phyloP scores from a whole-genome alignment of 2,113 vertebrate species.

The Opisthocomus hoazin region DNA sequence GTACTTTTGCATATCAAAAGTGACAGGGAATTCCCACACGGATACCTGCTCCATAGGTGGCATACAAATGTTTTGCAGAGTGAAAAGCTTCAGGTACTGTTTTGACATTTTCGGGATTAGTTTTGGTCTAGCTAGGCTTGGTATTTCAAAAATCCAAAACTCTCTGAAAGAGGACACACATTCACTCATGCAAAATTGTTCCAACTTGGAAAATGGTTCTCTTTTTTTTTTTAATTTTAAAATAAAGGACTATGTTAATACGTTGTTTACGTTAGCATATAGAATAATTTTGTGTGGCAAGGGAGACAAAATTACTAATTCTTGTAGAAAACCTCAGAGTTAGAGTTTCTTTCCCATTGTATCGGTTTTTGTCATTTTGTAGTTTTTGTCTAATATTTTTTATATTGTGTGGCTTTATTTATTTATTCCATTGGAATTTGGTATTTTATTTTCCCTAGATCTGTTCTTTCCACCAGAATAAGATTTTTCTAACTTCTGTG shows the following conservation, averaged over 20 bases:
- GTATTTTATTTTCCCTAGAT: background rate
- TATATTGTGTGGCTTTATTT: background rate
- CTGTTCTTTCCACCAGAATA: background rate
- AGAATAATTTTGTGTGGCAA: background rate
- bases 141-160: background rate
- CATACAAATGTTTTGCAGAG: background rate
- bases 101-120: background rate
- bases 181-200: background rate
- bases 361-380: background rate
- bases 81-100: background rate
- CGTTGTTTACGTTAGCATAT: background rate
- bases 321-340: background rate
- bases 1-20: background rate
- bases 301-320: background rate
- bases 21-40: background rate
- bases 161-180: background rate
- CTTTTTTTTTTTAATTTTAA: background rate
- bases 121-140: background rate
- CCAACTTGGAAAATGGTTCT: background rate
- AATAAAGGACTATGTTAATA: background rate
- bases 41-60: background rate
- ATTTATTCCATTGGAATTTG: background rate
- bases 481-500: background rate
- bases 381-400: background rate
- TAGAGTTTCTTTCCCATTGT: background rate